Base-by-base conservation (phyloP, 2,113 vertebrate genomes). In the Tichodroma muraria region DNA sequence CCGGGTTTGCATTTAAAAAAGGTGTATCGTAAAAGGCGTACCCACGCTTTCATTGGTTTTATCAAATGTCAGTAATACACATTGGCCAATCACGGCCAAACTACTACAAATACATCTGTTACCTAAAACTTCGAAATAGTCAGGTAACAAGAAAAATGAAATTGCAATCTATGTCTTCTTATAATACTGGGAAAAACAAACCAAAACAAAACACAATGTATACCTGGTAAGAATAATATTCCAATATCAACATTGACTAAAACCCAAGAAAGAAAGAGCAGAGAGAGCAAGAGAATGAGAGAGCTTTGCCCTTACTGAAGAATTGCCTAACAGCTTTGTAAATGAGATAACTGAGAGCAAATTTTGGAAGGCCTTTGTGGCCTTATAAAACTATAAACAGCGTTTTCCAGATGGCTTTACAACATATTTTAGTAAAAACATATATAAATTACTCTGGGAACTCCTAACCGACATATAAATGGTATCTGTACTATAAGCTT, bases 371-470 rank as follows among this genome's bases (percentile, higher is more conserved):
- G 57, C 40, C 80, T 94, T 94, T 15, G 24, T 80, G 59, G 76
- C 17, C 64, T 53, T 90, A 45, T 73, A 92, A 88, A 93, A 61
- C 9, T 53, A 65, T 17, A 56, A 88, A 49, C 9, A 69, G 3
- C 31, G 53, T 83, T 88, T 6, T 1, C 68, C 76, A 86, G 71
- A 93, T 86, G 80, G 89, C n/a, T 77, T 92, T 94, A 15, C 20
- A 69, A 61, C 21, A 61, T n/a, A 42, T 88, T 92, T 92, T 49
- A 83, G 70, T 94, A 92, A 92, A 93, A 95, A 80, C 50, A 8
- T 57, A 49, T 92, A 60, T 80, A 73, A 83, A 92, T 90, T 6
- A 49, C 30, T 65, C 50, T 61, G 37, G n/a, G 8, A 73, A 33
- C 13, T 82, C 45, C 54, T 83, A 76, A 52, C 25, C 6, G 11